These are phyloP conservation scores for Myathropa florea DNA, from an alignment of 2,888 invertebrate species.

Conservation along the genomic window DNA sequence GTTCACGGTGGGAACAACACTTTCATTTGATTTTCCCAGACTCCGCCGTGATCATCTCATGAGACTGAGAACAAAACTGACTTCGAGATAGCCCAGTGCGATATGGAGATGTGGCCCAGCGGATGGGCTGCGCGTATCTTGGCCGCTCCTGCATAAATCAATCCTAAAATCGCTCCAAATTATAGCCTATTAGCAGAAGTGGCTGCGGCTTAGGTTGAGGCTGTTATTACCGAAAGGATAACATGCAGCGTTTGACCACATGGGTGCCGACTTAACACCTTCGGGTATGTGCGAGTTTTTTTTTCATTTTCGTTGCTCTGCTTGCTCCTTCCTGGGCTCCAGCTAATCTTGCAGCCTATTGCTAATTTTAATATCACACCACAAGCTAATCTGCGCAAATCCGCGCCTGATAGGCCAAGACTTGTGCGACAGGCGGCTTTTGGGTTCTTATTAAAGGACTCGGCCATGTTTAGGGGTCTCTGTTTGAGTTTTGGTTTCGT, in stretches of 20 bases:
- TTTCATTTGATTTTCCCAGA: constrained; percentile 59
- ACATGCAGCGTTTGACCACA: constrained; percentile 58
- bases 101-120: constrained; percentile 35
- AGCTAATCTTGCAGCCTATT: constrained; percentile 28
- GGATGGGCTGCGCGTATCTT: constrained; percentile 3
- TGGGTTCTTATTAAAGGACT: constrained; percentile 54
- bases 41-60: not conserved
- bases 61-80: not conserved
- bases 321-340: not conserved
- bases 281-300: constrained; percentile 42
- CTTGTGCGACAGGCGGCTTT: constrained; percentile 61
- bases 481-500: constrained; percentile 63
- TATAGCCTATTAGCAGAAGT: constrained; percentile 62
- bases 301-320: not conserved
- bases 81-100: constrained; percentile 7
- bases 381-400: constrained; percentile 59
- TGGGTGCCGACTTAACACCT: constrained; percentile 65
- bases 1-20: constrained; percentile 34
- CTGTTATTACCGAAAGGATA: constrained; percentile 58
- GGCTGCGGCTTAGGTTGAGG: constrained; percentile 26
- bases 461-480: constrained; percentile 51
- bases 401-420: constrained; percentile 50
- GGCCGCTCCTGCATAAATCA: constrained; percentile 58
- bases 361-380: constrained; percentile 68
- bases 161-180: constrained; percentile 58